phyloP scores from a whole-genome alignment of 1,140 invertebrate genomes.

The Thaumetopoea pityocampa region DNA sequence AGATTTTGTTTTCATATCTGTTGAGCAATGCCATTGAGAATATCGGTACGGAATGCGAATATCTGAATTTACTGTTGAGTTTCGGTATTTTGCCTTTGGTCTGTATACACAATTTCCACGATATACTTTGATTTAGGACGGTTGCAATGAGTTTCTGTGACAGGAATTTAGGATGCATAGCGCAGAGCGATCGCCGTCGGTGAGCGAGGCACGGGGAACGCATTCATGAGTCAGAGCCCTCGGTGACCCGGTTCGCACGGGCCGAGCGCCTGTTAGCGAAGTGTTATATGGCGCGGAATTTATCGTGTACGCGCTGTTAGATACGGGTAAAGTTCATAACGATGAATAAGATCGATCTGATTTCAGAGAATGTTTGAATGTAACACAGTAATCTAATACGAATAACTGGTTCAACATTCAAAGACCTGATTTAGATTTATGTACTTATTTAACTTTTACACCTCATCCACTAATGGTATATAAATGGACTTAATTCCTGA shows the following conservation, averaged over 20 bases:
- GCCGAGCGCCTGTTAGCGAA: conserved; percentile 8
- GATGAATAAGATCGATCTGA: too few species aligned
- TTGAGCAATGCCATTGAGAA: conserved; percentile 27
- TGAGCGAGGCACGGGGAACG: conserved; percentile 13
- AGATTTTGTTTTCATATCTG: conserved; percentile 32
- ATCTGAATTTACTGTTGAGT: conserved; percentile 33
- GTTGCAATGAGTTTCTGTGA: conserved; percentile 4
- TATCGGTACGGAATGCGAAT: conserved; percentile 15
- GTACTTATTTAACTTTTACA: too few species aligned
- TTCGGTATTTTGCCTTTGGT: conserved; percentile 23
- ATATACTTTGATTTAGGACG: conserved; percentile 17
- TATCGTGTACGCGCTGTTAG: background rate
- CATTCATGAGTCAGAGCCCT: conserved; percentile 31
- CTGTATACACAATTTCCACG: conserved; percentile 23
- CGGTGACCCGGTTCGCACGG: conserved; percentile 46
- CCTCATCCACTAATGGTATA: too few species aligned
- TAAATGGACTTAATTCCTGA: too few species aligned
- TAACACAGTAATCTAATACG: too few species aligned
- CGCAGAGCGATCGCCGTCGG: conserved; percentile 19
- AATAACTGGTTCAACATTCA: too few species aligned
- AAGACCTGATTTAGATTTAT: too few species aligned
- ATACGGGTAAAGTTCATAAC: too few species aligned
- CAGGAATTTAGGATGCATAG: conserved; percentile 11
- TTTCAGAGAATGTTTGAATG: too few species aligned
- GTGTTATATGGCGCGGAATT: conserved; percentile 33